Evolutionary conservation across 2,797 vertebrate species (phyloP), one percentile per base, ranked within the genome.

Genomic region (Characodon lateralis): DNA sequence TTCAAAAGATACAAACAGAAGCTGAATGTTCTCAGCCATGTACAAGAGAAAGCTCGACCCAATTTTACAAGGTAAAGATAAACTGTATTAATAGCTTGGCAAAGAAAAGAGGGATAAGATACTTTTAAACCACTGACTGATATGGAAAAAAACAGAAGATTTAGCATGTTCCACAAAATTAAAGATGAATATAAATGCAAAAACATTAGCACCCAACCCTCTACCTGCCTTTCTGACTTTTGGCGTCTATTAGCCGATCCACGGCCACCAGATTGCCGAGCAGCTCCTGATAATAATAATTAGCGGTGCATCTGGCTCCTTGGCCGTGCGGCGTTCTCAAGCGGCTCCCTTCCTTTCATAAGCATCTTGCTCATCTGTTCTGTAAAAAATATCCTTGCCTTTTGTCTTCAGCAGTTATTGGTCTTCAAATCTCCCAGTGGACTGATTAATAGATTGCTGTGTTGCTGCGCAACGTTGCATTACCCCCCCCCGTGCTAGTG

Each of bases 401-500:
- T 80, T 50, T 65, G 81, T 78, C 84, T 35, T 69, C 72, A 5
- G 58, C 59, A 43, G 71, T 78, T 35, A 22, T 78, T 77, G 46
- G 85, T 53, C 48, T 83, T 77, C 66, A 83, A 53, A 81, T 84
- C 82, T 88, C 87, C 88, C 84, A 58, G 78, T 22, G 75, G 86
- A 66, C 71, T 82, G 82, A 87, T 88, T 81, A 90, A 84, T 76
- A 85, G 84, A 80, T 70, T 82, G 79, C 81, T 74, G 72, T 41
- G 90, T 87, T 88, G 84, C 86, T 88, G 86, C 85, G 89, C 87
- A 88, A 87, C 79, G 50, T 84, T 89, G 85, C 85, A 51, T 80
- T 63, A 50, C 88, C 89, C 89, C 89, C 89, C 89, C 85, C 81
- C 85, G 88, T 93, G 91, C 89, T 87, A 92, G 90, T 92, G 92